These are phyloP conservation scores for Mactromeris polynyma DNA, from an alignment of 2,888 invertebrate species.

Conservation along the genomic window DNA sequence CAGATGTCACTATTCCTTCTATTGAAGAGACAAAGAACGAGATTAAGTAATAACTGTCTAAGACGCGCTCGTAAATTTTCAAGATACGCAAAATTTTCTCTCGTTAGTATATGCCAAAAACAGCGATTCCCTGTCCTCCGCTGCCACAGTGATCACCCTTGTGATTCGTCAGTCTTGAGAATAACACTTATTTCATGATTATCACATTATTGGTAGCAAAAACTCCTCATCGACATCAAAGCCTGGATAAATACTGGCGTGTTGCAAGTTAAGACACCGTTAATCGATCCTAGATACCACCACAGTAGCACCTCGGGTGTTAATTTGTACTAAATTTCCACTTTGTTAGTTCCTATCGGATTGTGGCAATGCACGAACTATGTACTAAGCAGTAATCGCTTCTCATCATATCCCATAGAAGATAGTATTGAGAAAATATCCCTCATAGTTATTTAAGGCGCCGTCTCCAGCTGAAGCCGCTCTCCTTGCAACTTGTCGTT, in stretches of 20 bases:
- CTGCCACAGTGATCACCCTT: neutral
- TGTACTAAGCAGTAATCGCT: neutral
- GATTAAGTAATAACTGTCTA: constrained; percentile 7
- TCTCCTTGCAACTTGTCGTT: neutral
- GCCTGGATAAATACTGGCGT: neutral
- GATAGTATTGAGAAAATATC: constrained; percentile 1
- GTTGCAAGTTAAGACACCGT: constrained; percentile 16
- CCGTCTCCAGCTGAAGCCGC: neutral
- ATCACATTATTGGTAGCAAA: constrained; percentile 9
- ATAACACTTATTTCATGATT: constrained; percentile 9
- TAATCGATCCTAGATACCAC: constrained; percentile 31
- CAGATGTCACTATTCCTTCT: neutral
- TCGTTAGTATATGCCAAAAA: neutral
- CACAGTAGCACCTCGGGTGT: constrained; percentile 37
- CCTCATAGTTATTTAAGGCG: neutral
- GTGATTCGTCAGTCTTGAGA: constrained; percentile 2
- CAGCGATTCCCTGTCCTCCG: neutral
- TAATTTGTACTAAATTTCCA: constrained; percentile 32
- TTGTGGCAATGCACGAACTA: neutral
- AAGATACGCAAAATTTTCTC: neutral
- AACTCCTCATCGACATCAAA: neutral
- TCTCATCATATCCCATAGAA: neutral
- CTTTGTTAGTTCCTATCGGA: constrained; percentile 1
- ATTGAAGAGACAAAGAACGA: neutral
- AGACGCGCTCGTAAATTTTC: neutral